Conservation (phyloP, 2,888 invertebrate species). For the Beris morrisii region DNA sequence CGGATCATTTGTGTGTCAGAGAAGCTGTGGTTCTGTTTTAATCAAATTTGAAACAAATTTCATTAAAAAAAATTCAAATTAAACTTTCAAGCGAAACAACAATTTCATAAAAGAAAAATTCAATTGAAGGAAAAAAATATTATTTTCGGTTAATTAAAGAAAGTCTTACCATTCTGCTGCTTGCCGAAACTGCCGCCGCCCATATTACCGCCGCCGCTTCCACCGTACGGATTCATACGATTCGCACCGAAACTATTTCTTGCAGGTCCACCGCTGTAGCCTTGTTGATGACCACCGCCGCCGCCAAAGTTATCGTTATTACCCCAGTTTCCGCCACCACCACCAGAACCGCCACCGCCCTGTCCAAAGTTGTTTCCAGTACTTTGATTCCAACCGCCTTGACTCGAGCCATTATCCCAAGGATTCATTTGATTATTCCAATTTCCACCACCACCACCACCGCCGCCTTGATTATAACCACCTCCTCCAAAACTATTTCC, state of each 20-base stretch:
- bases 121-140: not conserved
- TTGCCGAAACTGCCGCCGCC: conserved; percentile 41
- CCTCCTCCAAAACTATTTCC: conserved; percentile 41
- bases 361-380: conserved; percentile 54
- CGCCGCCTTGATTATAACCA: conserved; percentile 44
- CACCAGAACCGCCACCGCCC: conserved; percentile 48
- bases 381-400: conserved; percentile 57
- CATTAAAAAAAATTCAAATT: too few relatives aligned
- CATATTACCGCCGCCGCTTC: conserved; percentile 54
- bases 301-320: conserved; percentile 64
- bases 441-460: conserved; percentile 50
- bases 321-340: conserved; percentile 58
- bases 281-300: conserved; percentile 77
- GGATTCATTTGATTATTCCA: conserved; percentile 59
- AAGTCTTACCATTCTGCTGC: conserved; percentile 38
- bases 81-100: too few relatives aligned
- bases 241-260: conserved; percentile 68
- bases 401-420: conserved; percentile 49
- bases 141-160: not conserved
- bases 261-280: conserved; percentile 82
- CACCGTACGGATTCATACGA: conserved; percentile 72
- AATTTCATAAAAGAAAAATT: not conserved
- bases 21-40: conserved; percentile 21
- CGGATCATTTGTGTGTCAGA: conserved; percentile 24
- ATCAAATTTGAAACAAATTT: conserved; percentile 3